phyloP scores from a whole-genome alignment of 92 coral and sea anemone genomes.

The Blastomussa wellsi region DNA sequence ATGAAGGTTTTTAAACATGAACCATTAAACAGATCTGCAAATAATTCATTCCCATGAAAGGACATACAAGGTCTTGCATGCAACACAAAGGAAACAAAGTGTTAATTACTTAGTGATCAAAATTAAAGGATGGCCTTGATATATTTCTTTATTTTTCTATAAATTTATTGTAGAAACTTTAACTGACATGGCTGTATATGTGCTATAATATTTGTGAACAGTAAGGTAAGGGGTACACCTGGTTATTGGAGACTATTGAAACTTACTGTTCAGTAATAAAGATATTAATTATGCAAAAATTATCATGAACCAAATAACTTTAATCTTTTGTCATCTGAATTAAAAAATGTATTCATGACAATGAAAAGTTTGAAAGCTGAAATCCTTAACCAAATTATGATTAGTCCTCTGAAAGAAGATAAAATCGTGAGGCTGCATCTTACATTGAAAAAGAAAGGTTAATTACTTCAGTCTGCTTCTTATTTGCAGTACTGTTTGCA shows the following conservation, averaged over 20 bases:
- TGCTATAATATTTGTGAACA: too few relatives aligned
- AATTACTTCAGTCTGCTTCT: constrained; percentile 7
- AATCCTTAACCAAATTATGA: background rate
- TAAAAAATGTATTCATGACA: background rate
- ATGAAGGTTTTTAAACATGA: background rate
- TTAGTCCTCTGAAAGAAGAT: background rate
- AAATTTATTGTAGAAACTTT: background rate
- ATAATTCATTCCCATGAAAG: too few relatives aligned
- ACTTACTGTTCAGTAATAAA: background rate
- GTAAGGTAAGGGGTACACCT: background rate
- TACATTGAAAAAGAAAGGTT: constrained; percentile 4
- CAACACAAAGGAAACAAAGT: background rate
- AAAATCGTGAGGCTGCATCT: background rate
- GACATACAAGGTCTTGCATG: background rate
- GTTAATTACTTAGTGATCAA: background rate
- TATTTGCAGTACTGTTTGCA: constrained; percentile 13
- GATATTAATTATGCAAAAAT: background rate
- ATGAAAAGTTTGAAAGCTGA: background rate
- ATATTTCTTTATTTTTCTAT: background rate
- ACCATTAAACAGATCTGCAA: too few relatives aligned
- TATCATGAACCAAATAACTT: background rate
- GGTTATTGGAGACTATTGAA: background rate
- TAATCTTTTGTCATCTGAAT: background rate
- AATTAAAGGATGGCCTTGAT: background rate
- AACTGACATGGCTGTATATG: background rate